phyloP scores from a whole-genome alignment of 2,113 vertebrate species.

The Pogona vitticeps region DNA sequence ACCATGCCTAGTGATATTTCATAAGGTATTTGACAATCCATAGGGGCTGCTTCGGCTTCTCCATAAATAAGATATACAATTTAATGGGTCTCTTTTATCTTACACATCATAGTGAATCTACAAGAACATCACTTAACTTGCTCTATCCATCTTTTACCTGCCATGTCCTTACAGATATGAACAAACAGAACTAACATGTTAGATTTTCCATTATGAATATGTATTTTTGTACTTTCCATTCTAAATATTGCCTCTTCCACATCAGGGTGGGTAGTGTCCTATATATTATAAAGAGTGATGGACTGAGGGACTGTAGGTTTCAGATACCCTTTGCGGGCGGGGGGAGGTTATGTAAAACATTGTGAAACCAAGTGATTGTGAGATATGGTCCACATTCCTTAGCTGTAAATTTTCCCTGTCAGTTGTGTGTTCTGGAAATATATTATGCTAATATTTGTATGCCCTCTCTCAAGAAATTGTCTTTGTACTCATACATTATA shows the following conservation, averaged over 20 bases:
- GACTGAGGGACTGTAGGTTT: slow-evolving; percentile 44
- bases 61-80: slow-evolving; percentile 79
- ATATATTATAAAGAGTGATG: slow-evolving; percentile 57
- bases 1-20: slow-evolving; percentile 64
- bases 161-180: slow-evolving; percentile 58
- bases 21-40: slow-evolving; percentile 73
- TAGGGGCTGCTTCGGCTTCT: slow-evolving; percentile 70
- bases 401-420: slow-evolving; percentile 63
- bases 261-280: slow-evolving; percentile 55
- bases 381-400: slow-evolving; percentile 63
- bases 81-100: slow-evolving; percentile 76
- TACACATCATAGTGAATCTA: slow-evolving; percentile 71
- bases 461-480: slow-evolving; percentile 44
- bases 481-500: slow-evolving; percentile 52
- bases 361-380: slow-evolving; percentile 61
- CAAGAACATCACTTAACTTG: slow-evolving; percentile 74
- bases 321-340: slow-evolving; percentile 32
- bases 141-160: slow-evolving; percentile 69
- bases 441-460: slow-evolving; percentile 62
- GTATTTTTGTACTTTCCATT: slow-evolving; percentile 53
- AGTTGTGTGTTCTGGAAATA: slow-evolving; percentile 50
- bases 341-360: slow-evolving; percentile 59
- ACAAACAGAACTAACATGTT: slow-evolving; percentile 64
- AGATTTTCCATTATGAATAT: slow-evolving; percentile 64
- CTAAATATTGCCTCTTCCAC: slow-evolving; percentile 56